A percentile compares a stretch with the other conserved stretches of the same genome.
Conservation (phyloP, 2,797 vertebrate genomes). For the Malurus leucopterus region DNA sequence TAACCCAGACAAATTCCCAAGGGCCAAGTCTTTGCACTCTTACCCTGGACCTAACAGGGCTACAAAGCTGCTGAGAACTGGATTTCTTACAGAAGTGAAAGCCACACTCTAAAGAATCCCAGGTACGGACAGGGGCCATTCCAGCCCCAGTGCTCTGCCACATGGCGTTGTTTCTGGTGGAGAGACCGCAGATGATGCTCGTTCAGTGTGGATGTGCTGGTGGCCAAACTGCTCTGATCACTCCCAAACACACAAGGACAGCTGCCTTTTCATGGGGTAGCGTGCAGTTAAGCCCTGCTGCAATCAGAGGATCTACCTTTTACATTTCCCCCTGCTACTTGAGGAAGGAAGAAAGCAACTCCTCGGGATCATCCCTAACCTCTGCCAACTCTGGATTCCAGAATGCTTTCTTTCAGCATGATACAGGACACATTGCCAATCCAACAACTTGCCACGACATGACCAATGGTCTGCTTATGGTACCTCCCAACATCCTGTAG, state of each 20-base stretch:
- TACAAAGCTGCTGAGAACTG: background rate
- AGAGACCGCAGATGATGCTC: background rate
- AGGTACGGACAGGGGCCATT: background rate
- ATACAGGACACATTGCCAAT: background rate
- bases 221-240: background rate
- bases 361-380: background rate
- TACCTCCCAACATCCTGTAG: background rate
- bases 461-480: background rate
- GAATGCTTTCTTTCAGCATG: background rate
- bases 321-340: background rate
- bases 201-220: background rate
- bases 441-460: background rate
- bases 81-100: background rate
- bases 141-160: background rate
- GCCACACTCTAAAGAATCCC: background rate
- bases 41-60: background rate
- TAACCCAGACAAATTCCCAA: background rate
- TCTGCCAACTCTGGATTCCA: background rate
- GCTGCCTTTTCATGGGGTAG: background rate
- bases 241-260: fast-evolving
- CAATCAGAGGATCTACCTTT: background rate
- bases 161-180: background rate
- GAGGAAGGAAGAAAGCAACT: background rate
- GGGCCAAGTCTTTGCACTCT: background rate
- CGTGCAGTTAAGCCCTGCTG: background rate